phyloP scores from a whole-genome alignment of 2,888 invertebrate species.

The Dryadula phaetusa region DNA sequence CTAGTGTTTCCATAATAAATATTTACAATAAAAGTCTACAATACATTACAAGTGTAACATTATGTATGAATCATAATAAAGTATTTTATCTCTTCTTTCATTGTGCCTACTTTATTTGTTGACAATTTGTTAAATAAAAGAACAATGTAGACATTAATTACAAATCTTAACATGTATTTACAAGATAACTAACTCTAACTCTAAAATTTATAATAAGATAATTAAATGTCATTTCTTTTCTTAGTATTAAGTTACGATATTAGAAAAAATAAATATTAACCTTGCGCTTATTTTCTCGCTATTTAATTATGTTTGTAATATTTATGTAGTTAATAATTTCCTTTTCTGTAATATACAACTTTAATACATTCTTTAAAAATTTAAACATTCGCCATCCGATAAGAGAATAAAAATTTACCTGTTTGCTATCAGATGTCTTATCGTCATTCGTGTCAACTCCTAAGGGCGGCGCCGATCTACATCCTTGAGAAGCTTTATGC shows the following conservation, averaged over 20 bases:
- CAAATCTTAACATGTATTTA: background rate
- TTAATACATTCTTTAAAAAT: background rate
- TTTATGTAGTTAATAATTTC: background rate
- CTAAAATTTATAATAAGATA: background rate
- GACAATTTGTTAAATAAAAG: background rate
- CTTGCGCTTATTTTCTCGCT: background rate
- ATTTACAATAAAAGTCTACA: background rate
- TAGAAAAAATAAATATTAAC: too few species aligned
- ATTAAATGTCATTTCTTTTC: background rate
- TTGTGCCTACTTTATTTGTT: slow-evolving; percentile 3
- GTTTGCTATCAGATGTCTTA: slow-evolving; percentile 78
- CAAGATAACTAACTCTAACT: background rate
- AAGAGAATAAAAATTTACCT: slow-evolving; percentile 62
- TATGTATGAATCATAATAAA: slow-evolving; percentile 25
- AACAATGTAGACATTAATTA: background rate
- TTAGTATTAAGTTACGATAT: background rate
- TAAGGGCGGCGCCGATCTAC: slow-evolving; percentile 80
- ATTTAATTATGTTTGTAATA: background rate
- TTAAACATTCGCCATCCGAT: slow-evolving; percentile 40
- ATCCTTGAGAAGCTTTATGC: slow-evolving; percentile 85
- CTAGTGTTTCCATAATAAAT: background rate
- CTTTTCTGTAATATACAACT: background rate
- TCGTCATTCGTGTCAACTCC: slow-evolving; percentile 76
- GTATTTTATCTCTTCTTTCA: slow-evolving; percentile 14
- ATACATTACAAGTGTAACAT: background rate